Evolutionary conservation across 2,888 invertebrate species (phyloP).

Genomic region (Lycaena phlaeas): DNA sequence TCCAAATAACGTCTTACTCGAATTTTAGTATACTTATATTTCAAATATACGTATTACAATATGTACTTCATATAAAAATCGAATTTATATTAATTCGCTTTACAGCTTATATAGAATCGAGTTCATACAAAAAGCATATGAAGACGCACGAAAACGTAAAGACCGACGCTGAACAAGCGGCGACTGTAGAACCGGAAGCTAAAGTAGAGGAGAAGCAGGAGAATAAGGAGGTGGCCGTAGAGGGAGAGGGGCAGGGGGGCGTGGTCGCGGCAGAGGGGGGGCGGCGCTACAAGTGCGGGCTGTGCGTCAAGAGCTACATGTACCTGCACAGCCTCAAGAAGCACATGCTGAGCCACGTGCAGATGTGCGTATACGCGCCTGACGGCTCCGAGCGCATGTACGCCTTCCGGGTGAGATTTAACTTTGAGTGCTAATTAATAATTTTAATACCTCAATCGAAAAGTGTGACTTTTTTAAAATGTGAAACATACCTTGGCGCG

Average conservation of each 20-base stretch:
- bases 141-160: constrained; percentile 46
- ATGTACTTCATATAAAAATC: too few species aligned
- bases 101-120: constrained; percentile 53
- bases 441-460: too few species aligned
- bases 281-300: constrained; percentile 48
- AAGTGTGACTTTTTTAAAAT: too few species aligned
- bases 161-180: constrained; percentile 10
- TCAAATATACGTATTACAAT: too few species aligned
- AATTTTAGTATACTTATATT: too few species aligned
- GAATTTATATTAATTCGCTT: too few species aligned
- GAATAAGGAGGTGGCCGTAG: constrained; percentile 9
- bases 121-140: constrained; percentile 56
- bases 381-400: constrained; percentile 22
- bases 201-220: constrained; percentile 11
- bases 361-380: constrained; percentile 29
- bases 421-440: too few species aligned
- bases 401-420: constrained; percentile 21
- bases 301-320: constrained; percentile 63
- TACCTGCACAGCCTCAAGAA: constrained; percentile 64
- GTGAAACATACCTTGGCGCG: too few species aligned
- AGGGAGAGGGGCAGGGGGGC: constrained; percentile 3
- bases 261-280: constrained; percentile 1
- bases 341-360: constrained; percentile 55
- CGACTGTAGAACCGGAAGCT: constrained; percentile 3
- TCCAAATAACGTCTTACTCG: too few species aligned